phyloP scores from a whole-genome alignment of 2,888 invertebrate species.

The Molorchus minor region DNA sequence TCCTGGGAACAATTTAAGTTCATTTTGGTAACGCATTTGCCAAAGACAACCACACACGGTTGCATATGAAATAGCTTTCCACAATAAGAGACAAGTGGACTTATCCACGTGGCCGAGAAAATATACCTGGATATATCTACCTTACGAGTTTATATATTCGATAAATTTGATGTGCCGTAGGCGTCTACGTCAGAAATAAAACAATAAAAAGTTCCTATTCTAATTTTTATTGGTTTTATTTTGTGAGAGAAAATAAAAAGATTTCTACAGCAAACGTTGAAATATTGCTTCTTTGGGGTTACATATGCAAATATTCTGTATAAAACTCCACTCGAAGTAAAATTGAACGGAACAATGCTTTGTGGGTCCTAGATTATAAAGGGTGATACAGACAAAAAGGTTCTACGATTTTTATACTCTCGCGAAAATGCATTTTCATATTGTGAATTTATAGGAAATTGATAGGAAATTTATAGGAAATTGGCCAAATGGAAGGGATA shows the following conservation, averaged over 20 bases:
- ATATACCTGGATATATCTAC: too few species aligned
- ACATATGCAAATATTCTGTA: constrained; percentile 29
- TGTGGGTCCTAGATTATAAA: constrained; percentile 7
- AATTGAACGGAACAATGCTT: constrained; percentile 16
- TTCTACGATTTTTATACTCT: too few species aligned
- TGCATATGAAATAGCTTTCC: too few species aligned
- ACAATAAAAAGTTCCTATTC: constrained; percentile 44
- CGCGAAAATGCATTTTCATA: too few species aligned
- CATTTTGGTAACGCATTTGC: background rate
- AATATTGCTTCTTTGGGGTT: constrained; percentile 34
- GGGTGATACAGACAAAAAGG: too few species aligned
- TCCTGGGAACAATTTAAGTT: background rate
- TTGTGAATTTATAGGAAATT: too few species aligned
- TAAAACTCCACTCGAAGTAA: constrained; percentile 23
- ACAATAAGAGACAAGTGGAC: too few species aligned
- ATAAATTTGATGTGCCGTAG: constrained; percentile 46
- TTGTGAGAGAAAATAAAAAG: constrained; percentile 40
- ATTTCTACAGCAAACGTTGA: constrained; percentile 32
- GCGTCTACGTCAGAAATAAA: constrained; percentile 43
- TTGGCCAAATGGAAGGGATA: background rate
- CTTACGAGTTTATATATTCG: too few species aligned
- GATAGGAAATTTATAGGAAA: background rate
- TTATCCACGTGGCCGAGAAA: too few species aligned
- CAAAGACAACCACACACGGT: background rate
- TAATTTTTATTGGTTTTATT: constrained; percentile 41